Base-by-base conservation (phyloP, 2,113 vertebrate species). In the Mastomys natalensis region DNA sequence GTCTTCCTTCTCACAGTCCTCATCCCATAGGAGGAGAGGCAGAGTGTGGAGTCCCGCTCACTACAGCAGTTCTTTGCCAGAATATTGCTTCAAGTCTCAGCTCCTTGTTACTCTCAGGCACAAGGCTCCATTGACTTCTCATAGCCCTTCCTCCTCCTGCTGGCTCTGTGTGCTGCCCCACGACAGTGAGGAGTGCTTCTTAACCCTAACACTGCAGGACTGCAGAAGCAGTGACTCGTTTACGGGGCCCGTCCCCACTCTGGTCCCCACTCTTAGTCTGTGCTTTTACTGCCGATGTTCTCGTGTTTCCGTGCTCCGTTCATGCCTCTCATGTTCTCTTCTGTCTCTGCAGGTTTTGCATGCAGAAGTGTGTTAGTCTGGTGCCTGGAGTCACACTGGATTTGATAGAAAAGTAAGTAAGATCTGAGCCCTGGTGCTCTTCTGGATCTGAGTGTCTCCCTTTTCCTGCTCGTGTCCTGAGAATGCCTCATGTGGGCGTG, bases 351-450 rank as follows among this genome's bases (percentile, higher is more conserved):
- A 99, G 99, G 99, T 99, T 99, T 98, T 99, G 99, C 97, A 99
- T 99, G 99, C 99, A 99, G 99, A 99, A 99, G 98, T 99, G 99
- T 95, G 99, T 99, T 95, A 99, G 99, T 94, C 97, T 99, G 98
- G 99, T 99, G 98, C 99, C 99, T 31, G 99, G 99, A 97, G 99
- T 99, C 98, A 99, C 99, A 0, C 98, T 99, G 98, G 99, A 99
- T 98, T 98, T 99, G 95, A 99, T 99, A 94, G 99, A 99, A 97
- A 99, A 99, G 99, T 99, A 99, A 99, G 99, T 97, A 89, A 66
- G 37, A 89, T 51, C 92, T 85, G 37, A 0, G 34, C 17, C 13
- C 72, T 22, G 64, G 51, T 62, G 78, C n/a, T 73, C 85, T 92
- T 87, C 40, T 40, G 81, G 29, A 2, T 29, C 62, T 31, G 5